Conservation (phyloP, 2,113 vertebrate species). For the Gobius niger region DNA sequence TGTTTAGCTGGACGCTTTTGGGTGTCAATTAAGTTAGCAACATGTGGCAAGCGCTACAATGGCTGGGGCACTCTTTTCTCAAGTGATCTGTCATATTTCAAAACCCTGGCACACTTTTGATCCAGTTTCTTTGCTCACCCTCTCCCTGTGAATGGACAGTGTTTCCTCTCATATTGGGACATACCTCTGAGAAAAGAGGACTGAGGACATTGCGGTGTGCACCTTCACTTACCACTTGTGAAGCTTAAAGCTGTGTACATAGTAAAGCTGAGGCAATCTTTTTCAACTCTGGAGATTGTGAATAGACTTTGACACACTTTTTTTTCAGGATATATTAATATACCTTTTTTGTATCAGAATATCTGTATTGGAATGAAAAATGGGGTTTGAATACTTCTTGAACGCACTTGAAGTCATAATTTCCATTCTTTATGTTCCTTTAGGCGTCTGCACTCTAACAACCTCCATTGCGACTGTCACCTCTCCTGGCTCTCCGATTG, state of each 20-base stretch:
- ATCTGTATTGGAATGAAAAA: too few relatives aligned
- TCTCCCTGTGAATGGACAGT: conserved; percentile 25
- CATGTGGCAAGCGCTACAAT: background rate
- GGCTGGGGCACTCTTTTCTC: background rate
- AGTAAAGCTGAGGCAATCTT: background rate
- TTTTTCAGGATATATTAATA: too few relatives aligned
- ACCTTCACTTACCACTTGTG: background rate
- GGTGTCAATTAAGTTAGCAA: background rate
- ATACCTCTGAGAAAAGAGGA: conserved; percentile 45
- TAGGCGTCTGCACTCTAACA: conserved; percentile 96
- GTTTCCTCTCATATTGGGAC: conserved; percentile 40
- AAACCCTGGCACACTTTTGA: background rate
- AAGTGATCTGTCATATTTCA: background rate
- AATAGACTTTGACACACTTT: too few relatives aligned
- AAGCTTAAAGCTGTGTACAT: background rate
- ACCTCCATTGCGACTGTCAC: conserved; percentile 95
- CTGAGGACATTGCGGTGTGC: conserved; percentile 22
- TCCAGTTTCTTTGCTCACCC: background rate
- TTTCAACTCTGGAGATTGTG: background rate
- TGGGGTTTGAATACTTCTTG: too few relatives aligned
- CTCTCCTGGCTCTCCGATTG: conserved; percentile 98
- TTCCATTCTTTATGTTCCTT: conserved; percentile 1
- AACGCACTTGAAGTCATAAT: background rate
- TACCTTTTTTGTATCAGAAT: too few relatives aligned
- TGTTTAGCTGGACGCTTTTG: background rate